A percentile compares a stretch with the other conserved stretches of the same genome.
phyloP scores from a whole-genome alignment of 2,888 invertebrate species.

The Ochropacha duplaris region DNA sequence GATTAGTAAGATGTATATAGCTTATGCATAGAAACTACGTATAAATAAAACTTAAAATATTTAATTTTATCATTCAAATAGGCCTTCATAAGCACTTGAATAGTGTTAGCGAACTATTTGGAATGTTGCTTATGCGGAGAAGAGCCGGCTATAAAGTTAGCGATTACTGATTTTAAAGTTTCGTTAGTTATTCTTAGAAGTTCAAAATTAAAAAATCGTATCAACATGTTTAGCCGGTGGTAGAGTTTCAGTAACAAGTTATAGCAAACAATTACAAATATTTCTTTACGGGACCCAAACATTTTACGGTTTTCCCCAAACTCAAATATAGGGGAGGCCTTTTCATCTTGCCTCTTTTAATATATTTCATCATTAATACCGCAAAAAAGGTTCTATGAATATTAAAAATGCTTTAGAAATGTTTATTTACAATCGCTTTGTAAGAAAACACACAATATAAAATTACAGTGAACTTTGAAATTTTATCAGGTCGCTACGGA shows the following conservation, averaged over 20 bases:
- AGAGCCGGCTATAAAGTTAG: no score
- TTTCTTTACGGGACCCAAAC: conserved; percentile 29
- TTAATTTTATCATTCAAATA: no score
- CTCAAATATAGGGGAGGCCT: background rate
- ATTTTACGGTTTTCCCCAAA: background rate
- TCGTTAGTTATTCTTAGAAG: no score
- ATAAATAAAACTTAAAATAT: no score
- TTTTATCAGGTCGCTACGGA: background rate
- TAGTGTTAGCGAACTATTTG: no score
- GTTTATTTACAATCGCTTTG: background rate
- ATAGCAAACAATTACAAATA: conserved; percentile 28
- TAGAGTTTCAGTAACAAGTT: conserved; percentile 29
- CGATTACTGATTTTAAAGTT: no score
- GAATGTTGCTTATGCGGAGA: no score
- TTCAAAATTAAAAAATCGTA: no score
- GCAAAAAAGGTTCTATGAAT: background rate
- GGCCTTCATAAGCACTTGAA: no score
- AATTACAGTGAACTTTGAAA: background rate
- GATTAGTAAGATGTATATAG: no score
- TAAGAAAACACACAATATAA: background rate
- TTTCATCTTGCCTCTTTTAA: conserved; percentile 5
- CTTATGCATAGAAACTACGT: no score
- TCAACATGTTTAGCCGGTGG: background rate
- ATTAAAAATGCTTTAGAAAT: conserved; percentile 2
- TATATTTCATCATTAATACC: background rate